phyloP scores from a whole-genome alignment of 2,888 invertebrate genomes.

The Hydrotaea cyrtoneurina region DNA sequence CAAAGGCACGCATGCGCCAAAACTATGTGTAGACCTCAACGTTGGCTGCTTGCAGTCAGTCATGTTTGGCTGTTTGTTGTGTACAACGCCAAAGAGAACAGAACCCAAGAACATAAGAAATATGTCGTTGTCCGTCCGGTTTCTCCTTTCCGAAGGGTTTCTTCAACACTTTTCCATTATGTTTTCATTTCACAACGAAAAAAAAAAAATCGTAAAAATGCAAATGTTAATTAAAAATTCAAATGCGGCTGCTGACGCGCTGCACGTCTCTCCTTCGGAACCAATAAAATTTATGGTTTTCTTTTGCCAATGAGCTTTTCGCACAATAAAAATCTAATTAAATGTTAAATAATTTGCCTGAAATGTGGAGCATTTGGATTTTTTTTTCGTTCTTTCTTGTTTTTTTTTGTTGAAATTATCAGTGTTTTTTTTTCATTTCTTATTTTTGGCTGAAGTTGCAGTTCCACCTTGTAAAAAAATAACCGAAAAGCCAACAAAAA shows the following conservation, averaged over 20 bases:
- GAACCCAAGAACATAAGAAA: background rate
- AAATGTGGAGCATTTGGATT: background rate
- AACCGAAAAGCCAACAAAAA: background rate
- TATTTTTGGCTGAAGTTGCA: background rate
- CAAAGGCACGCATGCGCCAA: conserved; percentile 59
- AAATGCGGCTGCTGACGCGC: conserved; percentile 8
- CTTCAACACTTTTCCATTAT: background rate
- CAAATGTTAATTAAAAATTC: conserved; percentile 34
- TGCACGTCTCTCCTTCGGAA: background rate
- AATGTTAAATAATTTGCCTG: background rate
- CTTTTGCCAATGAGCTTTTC: background rate
- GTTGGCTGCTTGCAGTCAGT: background rate
- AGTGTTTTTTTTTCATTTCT: background rate
- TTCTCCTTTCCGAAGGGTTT: background rate
- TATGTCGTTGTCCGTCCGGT: background rate
- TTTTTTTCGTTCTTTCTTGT: background rate
- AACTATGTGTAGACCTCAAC: background rate
- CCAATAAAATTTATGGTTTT: background rate
- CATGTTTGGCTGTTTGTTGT: background rate
- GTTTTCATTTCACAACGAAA: background rate
- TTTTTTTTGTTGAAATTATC: background rate
- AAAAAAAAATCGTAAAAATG: no score
- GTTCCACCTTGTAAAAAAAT: conserved; percentile 5
- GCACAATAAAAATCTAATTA: conserved; percentile 22
- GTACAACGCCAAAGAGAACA: background rate